These are phyloP conservation scores for Patella caerulea DNA, from an alignment of 2,888 invertebrate genomes.

Conservation along the genomic window DNA sequence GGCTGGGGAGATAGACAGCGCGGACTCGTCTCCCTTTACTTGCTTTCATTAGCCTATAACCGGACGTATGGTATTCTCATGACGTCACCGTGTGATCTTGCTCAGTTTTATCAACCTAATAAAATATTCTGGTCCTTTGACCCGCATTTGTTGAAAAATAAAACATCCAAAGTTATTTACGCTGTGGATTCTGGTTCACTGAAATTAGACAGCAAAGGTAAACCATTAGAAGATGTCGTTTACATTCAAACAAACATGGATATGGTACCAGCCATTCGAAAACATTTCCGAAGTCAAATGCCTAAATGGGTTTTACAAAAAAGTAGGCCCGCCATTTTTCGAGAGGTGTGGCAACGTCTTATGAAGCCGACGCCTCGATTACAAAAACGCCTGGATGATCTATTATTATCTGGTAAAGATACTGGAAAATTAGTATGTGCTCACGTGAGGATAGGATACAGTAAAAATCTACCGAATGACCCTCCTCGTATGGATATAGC, in stretches of 20 bases:
- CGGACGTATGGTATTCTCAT: constrained; percentile 35
- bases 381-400: constrained; percentile 19
- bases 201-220: constrained; percentile 27
- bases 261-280: not conserved
- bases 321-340: constrained; percentile 10
- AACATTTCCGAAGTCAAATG: constrained; percentile 16
- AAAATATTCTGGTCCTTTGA: constrained; percentile 33
- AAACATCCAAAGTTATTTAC: constrained; percentile 14
- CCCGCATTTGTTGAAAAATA: constrained; percentile 22
- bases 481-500: constrained; percentile 12
- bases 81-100: constrained; percentile 33
- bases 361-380: constrained; percentile 30
- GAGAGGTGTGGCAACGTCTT: constrained; percentile 27
- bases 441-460: constrained; percentile 32
- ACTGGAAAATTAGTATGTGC: constrained; percentile 25
- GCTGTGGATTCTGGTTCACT: constrained; percentile 22
- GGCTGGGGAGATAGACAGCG: constrained; percentile 41
- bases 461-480: constrained; percentile 25
- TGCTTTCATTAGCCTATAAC: constrained; percentile 29
- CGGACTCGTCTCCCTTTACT: constrained; percentile 32
- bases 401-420: constrained; percentile 18
- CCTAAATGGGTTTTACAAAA: constrained; percentile 30
- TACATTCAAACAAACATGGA: constrained; percentile 34
- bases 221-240: constrained; percentile 34
- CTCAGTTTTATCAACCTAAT: constrained; percentile 35